phyloP scores from a whole-genome alignment of 2,888 invertebrate species.

The Tachina grossa region DNA sequence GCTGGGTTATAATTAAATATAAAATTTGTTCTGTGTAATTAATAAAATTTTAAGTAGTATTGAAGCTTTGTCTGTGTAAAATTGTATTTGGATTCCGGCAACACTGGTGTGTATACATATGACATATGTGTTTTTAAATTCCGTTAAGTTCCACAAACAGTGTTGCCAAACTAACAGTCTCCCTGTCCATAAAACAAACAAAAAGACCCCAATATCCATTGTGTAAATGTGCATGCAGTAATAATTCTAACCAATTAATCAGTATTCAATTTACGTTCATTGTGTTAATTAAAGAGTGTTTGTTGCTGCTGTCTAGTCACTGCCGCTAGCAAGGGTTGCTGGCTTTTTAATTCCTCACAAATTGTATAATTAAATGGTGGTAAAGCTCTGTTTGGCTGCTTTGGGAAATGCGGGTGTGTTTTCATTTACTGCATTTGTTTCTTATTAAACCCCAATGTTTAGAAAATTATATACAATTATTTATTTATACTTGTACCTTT shows the following conservation, averaged over 20 bases:
- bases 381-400: slow-evolving; percentile 15
- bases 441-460: background rate
- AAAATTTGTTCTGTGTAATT: too few relatives aligned
- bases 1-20: too few relatives aligned
- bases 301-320: background rate
- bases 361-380: slow-evolving; percentile 31
- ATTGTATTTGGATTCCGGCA: too few relatives aligned
- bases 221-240: too few relatives aligned
- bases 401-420: slow-evolving; percentile 56
- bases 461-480: background rate
- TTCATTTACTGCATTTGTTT: background rate
- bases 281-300: slow-evolving; percentile 38
- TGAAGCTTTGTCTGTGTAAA: too few relatives aligned
- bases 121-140: too few relatives aligned
- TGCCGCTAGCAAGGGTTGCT: background rate
- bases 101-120: too few relatives aligned
- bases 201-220: background rate
- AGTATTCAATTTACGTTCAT: slow-evolving; percentile 31
- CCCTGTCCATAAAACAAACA: background rate
- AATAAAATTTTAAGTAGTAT: too few relatives aligned
- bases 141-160: too few relatives aligned
- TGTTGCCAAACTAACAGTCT: too few relatives aligned
- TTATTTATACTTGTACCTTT: background rate
- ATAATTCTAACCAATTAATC: slow-evolving; percentile 55
- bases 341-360: slow-evolving; percentile 14